These are phyloP conservation scores for Trichoplusia ni DNA, from an alignment of 1,140 invertebrate genomes.

Conservation along the genomic window DNA sequence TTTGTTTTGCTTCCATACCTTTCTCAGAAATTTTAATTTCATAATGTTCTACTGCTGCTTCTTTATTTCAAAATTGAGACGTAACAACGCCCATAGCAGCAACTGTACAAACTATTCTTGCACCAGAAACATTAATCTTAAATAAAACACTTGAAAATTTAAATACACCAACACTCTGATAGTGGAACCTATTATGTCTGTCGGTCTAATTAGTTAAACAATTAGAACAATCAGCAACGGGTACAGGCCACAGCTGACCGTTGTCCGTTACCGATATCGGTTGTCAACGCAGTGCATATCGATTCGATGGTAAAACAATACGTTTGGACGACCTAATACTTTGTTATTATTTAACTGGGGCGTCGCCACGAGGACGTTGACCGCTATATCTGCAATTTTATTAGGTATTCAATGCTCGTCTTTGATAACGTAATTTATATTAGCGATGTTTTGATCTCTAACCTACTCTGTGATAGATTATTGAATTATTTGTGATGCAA, in stretches of 20 bases:
- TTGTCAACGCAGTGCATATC: conserved; percentile 38
- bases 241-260: too few species aligned
- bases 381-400: conserved; percentile 24
- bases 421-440: too few species aligned
- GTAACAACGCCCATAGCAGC: too few species aligned
- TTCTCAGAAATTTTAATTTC: too few species aligned
- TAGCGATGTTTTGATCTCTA: too few species aligned
- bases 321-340: conserved; percentile 21
- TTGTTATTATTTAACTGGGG: conserved; percentile 23
- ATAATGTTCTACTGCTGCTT: too few species aligned
- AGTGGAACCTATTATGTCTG: background rate
- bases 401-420: background rate
- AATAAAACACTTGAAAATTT: background rate
- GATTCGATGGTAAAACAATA: conserved; percentile 38
- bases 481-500: too few species aligned
- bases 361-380: conserved; percentile 11
- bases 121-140: background rate
- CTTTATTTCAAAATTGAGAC: too few species aligned
- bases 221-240: conserved; percentile 20
- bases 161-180: too few species aligned
- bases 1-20: too few species aligned
- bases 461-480: too few species aligned
- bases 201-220: conserved; percentile 14
- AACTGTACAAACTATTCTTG: background rate
- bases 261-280: conserved; percentile 24